phyloP scores from a whole-genome alignment of 2,797 vertebrate genomes.

The Tamandua tetradactyla region DNA sequence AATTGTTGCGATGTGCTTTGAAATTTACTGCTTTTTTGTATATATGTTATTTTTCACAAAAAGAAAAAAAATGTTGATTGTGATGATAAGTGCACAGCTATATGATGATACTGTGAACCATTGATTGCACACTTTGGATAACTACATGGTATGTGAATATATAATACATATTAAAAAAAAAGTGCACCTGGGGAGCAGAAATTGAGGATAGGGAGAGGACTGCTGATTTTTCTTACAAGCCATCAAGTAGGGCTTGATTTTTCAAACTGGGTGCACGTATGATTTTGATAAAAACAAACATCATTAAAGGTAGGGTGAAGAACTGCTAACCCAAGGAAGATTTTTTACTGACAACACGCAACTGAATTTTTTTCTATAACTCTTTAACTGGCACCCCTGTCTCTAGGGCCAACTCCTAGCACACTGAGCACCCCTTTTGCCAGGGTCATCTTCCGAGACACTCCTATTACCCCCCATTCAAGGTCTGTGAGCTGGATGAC shows the following conservation, averaged over 20 bases:
- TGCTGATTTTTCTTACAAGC: not conserved
- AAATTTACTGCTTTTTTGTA: too few species aligned
- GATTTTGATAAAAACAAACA: not conserved
- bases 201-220: not conserved
- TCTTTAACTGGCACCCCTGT: not conserved
- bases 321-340: not conserved
- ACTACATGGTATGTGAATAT: too few species aligned
- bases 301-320: not conserved
- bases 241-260: not conserved
- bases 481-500: not conserved
- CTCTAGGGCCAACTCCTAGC: not conserved
- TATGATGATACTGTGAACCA: too few species aligned
- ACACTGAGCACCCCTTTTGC: not conserved
- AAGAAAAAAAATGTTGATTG: too few species aligned
- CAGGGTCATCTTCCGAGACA: not conserved
- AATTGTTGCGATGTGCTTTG: too few species aligned
- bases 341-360: constrained; percentile 12
- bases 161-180: too few species aligned
- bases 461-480: not conserved
- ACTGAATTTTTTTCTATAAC: not conserved
- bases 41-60: too few species aligned
- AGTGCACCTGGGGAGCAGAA: not conserved
- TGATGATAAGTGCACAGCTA: too few species aligned
- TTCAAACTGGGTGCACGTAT: not conserved
- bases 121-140: too few species aligned